A percentile compares a stretch with the other conserved stretches of the same genome.
Evolutionary conservation across 2,113 vertebrate genomes (phyloP).

Genomic region (Prolemur simus): DNA sequence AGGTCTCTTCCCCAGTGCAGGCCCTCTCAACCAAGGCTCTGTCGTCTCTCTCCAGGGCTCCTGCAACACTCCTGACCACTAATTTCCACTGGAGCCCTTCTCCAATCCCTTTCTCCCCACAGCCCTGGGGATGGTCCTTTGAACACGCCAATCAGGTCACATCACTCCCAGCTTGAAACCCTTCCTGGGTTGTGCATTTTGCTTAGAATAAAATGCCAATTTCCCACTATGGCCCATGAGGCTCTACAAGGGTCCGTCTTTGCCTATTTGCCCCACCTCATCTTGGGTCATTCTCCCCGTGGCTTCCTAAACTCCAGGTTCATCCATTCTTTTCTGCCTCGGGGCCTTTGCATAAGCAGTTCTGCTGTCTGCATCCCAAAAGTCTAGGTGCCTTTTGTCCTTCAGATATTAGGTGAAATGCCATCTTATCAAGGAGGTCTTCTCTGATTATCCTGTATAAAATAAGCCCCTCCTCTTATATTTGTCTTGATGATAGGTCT

Average conservation of each 20-base stretch:
- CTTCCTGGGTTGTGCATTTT: background rate
- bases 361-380: background rate
- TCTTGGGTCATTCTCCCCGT: background rate
- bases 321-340: background rate
- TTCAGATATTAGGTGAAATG: background rate
- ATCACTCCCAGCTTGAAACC: background rate
- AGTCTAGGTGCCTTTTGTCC: background rate
- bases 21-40: background rate
- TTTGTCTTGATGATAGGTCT: background rate
- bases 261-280: background rate
- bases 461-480: background rate
- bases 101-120: background rate
- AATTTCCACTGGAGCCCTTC: background rate
- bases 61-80: background rate
- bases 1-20: background rate
- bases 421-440: background rate
- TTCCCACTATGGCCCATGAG: background rate
- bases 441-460: background rate
- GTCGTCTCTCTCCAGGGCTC: background rate
- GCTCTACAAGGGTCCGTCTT: background rate
- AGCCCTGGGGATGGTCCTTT: background rate
- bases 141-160: background rate
- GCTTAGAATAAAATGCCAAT: background rate
- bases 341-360: background rate
- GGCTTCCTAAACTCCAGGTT: background rate